Evolutionary conservation across 2,888 invertebrate genomes (phyloP), one percentile per base, ranked within the genome.

Genomic region (Blera fallax): DNA sequence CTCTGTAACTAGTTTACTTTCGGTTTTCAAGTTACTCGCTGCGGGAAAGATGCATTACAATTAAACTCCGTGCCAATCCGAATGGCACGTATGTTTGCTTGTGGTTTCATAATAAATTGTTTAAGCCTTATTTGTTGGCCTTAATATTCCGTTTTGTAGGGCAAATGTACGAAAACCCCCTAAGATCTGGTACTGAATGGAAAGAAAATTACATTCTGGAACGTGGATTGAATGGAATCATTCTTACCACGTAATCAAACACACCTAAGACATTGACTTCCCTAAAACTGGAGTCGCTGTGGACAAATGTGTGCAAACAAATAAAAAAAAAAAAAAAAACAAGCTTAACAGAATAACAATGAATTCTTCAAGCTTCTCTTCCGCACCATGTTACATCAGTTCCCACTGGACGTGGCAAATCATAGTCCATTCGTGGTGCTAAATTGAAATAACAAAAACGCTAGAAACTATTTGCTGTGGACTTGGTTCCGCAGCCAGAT

Each of bases 1-100:
- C 80, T 80, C 69, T 56, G 50, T 27, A 74, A 69, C 80, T 74
- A 80, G 80, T 84, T 69, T 79, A 80, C 84, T 84, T 84, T 84
- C 84, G 43, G 73, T 84, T 80, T 80, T 69, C 64, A 74, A 80
- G 52, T 54, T 48, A 79, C 84, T 70, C 62, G 64, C 34, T 69
- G 54, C 80, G 67, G 56, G 69, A 74, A 74, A 84, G 83, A 74
- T 74, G 74, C 70, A 79, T 84, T 84, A 73, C 62, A 56, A 72
- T 72, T 56, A 72, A 52, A 78, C 58, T 67, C 64, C 60, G 72
- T 73, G 60, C 60, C 60, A 60, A 54, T 67, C 60, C 60, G 67
- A 54, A 78, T 72, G 72, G 14, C 14, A 14, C 14, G 72, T 78
- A 60, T 78, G 60, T 72, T 56, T 60, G 16, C 32, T 5, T 32